A percentile compares a stretch with the other conserved stretches of the same genome.
Conservation (phyloP, 2,888 invertebrate species). For the Cephus spinipes region DNA sequence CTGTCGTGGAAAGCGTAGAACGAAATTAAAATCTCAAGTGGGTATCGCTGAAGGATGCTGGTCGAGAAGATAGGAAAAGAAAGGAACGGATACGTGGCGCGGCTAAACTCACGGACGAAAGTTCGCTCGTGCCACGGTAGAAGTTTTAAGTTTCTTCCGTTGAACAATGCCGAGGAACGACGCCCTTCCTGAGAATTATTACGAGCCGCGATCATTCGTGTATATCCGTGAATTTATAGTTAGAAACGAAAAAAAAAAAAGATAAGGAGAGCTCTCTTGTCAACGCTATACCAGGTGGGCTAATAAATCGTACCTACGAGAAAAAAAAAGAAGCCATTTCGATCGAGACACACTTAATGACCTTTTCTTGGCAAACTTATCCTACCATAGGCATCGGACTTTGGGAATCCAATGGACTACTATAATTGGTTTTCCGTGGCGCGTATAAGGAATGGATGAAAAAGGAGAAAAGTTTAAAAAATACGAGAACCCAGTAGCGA, state of each 20-base stretch:
- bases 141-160: not conserved
- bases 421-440: constrained; percentile 1
- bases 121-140: not conserved
- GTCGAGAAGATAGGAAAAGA: not conserved
- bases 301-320: not conserved
- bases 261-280: not conserved
- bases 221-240: not conserved
- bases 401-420: not conserved
- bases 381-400: not conserved
- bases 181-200: not conserved
- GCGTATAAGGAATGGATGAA: not conserved
- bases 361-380: not conserved
- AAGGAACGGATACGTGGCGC: not conserved
- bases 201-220: not conserved
- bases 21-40: not conserved
- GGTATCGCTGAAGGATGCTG: not conserved
- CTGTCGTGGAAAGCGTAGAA: not conserved
- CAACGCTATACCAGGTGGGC: not conserved
- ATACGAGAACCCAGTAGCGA: not conserved
- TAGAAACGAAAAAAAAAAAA: not conserved
- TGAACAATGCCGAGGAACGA: not conserved
- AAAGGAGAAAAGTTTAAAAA: not conserved
- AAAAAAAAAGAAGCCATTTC: not conserved
- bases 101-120: not conserved
- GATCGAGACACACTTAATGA: not conserved